These are phyloP conservation scores for Crypturellus undulatus DNA, from an alignment of 2,113 vertebrate species.

Conservation along the genomic window DNA sequence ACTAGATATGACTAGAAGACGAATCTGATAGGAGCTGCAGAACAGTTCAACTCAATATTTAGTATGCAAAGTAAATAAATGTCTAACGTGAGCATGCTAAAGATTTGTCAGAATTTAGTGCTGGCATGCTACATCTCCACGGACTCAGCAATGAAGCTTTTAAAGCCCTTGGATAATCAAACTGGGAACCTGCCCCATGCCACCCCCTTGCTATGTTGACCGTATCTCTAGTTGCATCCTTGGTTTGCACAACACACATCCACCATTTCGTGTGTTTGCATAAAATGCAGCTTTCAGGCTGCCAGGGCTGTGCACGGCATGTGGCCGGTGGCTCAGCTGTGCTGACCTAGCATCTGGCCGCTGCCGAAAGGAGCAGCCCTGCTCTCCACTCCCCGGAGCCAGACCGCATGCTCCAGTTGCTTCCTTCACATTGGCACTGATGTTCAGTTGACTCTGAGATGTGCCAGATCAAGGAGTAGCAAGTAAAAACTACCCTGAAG, in stretches of 20 bases:
- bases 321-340: neutral
- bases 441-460: fast-evolving
- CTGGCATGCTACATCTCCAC: neutral
- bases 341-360: neutral
- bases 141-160: neutral
- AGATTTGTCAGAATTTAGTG: neutral
- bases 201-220: neutral
- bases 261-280: neutral
- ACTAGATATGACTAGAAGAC: neutral
- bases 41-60: neutral
- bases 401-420: neutral
- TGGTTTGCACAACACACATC: neutral
- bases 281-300: neutral
- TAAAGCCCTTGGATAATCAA: neutral
- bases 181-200: neutral
- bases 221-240: neutral
- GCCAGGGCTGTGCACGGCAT: neutral
- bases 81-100: neutral
- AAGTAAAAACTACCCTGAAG: neutral
- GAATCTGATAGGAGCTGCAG: neutral
- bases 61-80: neutral
- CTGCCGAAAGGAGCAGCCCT: fast-evolving
- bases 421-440: neutral
- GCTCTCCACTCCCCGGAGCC: neutral
- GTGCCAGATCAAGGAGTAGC: neutral